Evolutionary conservation across 2,888 invertebrate species (phyloP).

Genomic region (Aleiodes leptofemur): DNA sequence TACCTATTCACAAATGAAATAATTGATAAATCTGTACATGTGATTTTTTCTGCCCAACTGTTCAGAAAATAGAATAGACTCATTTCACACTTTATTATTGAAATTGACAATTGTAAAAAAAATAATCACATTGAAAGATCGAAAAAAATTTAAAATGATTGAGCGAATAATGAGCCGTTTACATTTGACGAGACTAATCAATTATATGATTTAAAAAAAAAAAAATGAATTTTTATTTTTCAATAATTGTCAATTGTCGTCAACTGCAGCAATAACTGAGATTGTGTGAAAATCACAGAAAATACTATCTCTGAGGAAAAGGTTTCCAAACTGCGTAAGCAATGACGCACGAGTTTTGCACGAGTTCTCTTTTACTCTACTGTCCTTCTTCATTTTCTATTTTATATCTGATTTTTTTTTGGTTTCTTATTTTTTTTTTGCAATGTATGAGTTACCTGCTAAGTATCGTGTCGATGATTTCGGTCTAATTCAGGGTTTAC

Average conservation of each 20-base stretch:
- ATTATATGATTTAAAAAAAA: conserved; percentile 17
- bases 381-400: conserved; percentile 41
- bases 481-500: background rate
- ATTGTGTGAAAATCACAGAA: conserved; percentile 6
- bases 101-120: background rate
- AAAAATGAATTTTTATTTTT: background rate
- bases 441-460: background rate
- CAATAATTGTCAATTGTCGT: conserved; percentile 19
- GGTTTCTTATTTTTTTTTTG: conserved; percentile 9
- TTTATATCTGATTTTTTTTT: conserved; percentile 32
- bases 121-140: background rate
- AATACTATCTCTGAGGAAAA: conserved; percentile 45
- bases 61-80: too few species aligned
- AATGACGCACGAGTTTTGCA: conserved; percentile 56
- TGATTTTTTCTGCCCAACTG: too few species aligned
- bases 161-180: background rate
- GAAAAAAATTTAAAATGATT: background rate
- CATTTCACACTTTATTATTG: background rate
- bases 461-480: background rate
- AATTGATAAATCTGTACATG: too few species aligned
- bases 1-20: too few species aligned
- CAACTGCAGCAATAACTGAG: background rate
- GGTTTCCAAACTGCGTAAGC: conserved; percentile 57
- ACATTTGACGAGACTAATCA: background rate
- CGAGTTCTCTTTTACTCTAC: conserved; percentile 44